phyloP scores from a whole-genome alignment of 2,113 vertebrate genomes.

The Jacana jacana region DNA sequence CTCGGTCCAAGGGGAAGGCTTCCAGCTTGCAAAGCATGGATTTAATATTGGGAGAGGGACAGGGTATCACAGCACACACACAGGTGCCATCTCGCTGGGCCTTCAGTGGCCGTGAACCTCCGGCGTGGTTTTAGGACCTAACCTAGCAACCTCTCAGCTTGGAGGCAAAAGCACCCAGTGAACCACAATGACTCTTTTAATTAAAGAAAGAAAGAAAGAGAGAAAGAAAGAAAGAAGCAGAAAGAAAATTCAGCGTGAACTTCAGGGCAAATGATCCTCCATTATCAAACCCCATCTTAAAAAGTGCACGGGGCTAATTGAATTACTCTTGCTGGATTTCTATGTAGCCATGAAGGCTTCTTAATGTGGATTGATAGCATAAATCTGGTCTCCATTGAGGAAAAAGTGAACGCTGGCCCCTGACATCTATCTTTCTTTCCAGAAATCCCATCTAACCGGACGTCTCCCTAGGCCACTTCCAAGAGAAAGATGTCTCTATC shows the following conservation, averaged over 20 bases:
- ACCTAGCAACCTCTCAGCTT: background rate
- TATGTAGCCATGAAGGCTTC: background rate
- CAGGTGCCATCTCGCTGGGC: background rate
- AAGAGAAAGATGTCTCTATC: slow-evolving; percentile 38
- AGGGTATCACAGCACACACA: too few species aligned
- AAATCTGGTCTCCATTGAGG: background rate
- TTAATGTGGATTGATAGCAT: slow-evolving; percentile 37
- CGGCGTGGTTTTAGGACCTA: background rate
- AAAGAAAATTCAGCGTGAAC: background rate
- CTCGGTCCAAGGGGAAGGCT: background rate
- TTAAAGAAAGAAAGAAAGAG: too few species aligned
- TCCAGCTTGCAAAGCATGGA: fast-evolving
- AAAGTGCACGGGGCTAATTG: background rate
- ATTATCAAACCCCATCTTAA: slow-evolving; percentile 10
- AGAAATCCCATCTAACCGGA: background rate
- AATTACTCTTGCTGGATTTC: slow-evolving; percentile 8
- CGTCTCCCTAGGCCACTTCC: background rate
- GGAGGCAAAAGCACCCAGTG: background rate
- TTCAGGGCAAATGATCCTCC: background rate
- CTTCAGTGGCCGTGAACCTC: background rate
- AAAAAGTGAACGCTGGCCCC: background rate
- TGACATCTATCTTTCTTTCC: background rate
- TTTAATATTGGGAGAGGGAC: background rate
- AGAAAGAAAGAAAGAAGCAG: background rate
- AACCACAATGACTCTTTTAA: background rate